Evolutionary conservation across 1,140 invertebrate genomes (phyloP).

Genomic region (Pseudomyrmex dendroicus): DNA sequence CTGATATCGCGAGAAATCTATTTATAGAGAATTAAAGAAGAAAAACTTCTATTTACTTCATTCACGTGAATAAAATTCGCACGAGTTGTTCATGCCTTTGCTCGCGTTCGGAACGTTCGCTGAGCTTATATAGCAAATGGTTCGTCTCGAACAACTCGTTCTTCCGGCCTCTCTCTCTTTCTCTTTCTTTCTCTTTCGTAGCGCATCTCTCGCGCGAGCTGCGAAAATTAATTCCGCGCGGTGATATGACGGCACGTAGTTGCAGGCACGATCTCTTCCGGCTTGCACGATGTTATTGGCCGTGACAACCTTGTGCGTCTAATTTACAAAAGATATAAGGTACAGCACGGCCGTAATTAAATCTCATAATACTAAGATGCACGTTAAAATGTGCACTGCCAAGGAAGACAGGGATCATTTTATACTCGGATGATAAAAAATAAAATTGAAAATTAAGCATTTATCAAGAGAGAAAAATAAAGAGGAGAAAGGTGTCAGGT

Average conservation of each 20-base stretch:
- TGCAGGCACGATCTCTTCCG: constrained; percentile 44
- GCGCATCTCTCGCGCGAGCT: constrained; percentile 36
- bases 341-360: constrained; percentile 38
- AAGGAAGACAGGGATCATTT: background rate
- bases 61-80: background rate
- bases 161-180: constrained; percentile 47
- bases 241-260: constrained; percentile 56
- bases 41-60: background rate
- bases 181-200: constrained; percentile 14
- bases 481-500: background rate
- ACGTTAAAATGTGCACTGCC: constrained; percentile 22
- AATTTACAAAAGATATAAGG: constrained; percentile 34
- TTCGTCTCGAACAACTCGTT: constrained; percentile 42
- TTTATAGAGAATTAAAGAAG: too few relatives aligned
- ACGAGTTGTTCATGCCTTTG: constrained; percentile 33
- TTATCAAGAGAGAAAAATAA: too few relatives aligned
- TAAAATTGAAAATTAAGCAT: background rate
- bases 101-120: constrained; percentile 31
- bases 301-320: constrained; percentile 45
- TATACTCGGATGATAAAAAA: background rate
- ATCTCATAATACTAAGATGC: constrained; percentile 29
- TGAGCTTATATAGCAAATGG: constrained; percentile 24
- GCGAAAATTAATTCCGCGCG: constrained; percentile 59
- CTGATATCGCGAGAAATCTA: too few relatives aligned
- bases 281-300: constrained; percentile 49